Percentiles rank a stretch among this genome's conserved stretches.
phyloP scores from a whole-genome alignment of 1,140 invertebrate genomes.

The Ceratosolen solmsi region DNA sequence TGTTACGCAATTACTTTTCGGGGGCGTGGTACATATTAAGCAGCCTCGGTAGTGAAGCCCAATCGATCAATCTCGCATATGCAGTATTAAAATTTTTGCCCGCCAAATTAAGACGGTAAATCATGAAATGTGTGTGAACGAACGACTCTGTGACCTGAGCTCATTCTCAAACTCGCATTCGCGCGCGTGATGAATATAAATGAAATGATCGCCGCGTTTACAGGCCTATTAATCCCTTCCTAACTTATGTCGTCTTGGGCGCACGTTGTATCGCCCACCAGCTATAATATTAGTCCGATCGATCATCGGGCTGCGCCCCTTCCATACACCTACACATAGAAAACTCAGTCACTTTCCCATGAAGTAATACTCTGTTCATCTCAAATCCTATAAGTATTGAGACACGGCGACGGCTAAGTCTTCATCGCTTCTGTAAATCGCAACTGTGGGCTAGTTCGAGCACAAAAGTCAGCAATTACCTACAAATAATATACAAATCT shows the following conservation, averaged over 20 bases:
- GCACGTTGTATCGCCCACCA: slow-evolving; percentile 64
- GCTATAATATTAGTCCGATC: slow-evolving; percentile 71
- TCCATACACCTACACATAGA: background rate
- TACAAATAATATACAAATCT: too few relatives aligned
- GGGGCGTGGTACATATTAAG: slow-evolving; percentile 5
- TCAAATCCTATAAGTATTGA: too few relatives aligned
- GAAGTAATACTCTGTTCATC: too few relatives aligned
- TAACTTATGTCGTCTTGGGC: slow-evolving; percentile 66
- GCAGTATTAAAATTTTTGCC: slow-evolving; percentile 36
- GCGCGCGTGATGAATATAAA: slow-evolving; percentile 70
- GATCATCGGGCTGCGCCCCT: slow-evolving; percentile 61
- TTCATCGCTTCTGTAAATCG: too few relatives aligned
- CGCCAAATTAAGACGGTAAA: slow-evolving; percentile 56
- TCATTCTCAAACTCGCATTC: background rate
- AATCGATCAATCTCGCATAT: slow-evolving; percentile 52
- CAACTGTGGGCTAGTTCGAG: too few relatives aligned
- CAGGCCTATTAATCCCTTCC: slow-evolving; percentile 69
- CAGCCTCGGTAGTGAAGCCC: background rate
- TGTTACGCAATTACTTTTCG: slow-evolving; percentile 3
- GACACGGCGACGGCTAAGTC: too few relatives aligned
- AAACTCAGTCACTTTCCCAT: slow-evolving; percentile 44
- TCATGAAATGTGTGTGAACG: slow-evolving; percentile 51
- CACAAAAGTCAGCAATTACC: too few relatives aligned
- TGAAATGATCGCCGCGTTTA: slow-evolving; percentile 71
- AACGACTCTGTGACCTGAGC: background rate